Evolutionary conservation across 2,113 vertebrate genomes (phyloP), one percentile per base, ranked within the genome.

Genomic region (Sorex fumeus): DNA sequence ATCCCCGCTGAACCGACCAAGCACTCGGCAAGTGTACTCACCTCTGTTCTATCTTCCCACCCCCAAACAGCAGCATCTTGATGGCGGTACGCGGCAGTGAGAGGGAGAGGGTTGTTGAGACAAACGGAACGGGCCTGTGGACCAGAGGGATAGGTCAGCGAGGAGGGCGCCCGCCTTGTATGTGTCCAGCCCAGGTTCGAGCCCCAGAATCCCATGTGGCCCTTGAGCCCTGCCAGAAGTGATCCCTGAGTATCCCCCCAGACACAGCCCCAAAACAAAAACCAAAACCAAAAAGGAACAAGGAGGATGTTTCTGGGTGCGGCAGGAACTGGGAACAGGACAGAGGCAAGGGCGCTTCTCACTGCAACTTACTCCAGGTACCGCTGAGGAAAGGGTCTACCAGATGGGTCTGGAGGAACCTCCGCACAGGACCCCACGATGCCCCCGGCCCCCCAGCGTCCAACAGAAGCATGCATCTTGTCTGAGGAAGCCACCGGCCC

Each of bases 341-440:
- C 28, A 3, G 45, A 69, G 45, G 30, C 34, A n/a, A 47, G 0
- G 7, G 34, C 13, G 10, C 27, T 57, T 69, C n/a, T 0, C 0
- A 30, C 47, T 69, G 6, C 1, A 4, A 53, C 30, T 92, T 40
- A 47, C 12, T 19, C 15, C 19, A 64, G 47, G 72, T 25, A 28
- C 45, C 19, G 62, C 30, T 45, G 18, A 70, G 25, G 23, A 6
- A 36, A 30, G 8, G 21, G 21, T n/a, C 0, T 1, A 83, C 3
- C 18, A 53, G 57, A 16, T 5, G 0, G 30, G 23, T 12, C 15
- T 34, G 25, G 32, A 57, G 28, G 36, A 72, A 53, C 27, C 84
- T 70, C 43, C 0, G 8, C 60, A 11, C 28, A 69, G 19, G 12
- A 25, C 50, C 2, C 69, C 57, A 6, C 3, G 5, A 34, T 1